Evolutionary conservation across 2,797 vertebrate species (phyloP), one percentile per base, ranked within the genome.

Genomic region (Chelonia mydas): DNA sequence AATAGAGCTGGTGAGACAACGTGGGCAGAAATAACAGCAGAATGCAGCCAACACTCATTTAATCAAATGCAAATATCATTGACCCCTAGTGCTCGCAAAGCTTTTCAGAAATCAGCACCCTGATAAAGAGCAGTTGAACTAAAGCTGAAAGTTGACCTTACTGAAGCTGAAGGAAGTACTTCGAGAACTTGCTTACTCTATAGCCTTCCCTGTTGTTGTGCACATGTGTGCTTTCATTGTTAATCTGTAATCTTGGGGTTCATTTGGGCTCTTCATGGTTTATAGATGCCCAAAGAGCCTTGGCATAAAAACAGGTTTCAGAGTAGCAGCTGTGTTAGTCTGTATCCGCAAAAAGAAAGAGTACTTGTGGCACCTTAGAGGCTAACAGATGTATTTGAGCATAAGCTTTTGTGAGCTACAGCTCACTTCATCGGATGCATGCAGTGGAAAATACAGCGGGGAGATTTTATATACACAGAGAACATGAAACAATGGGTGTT

Each of bases 21-120:
- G 78, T 15, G 81, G 76, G 19, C 86, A 50, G 57, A 93, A 68
- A 45, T 84, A 4, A 13, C 55, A 84, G n/a, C 1, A 1, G 50
- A 87, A 2, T 54, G 12, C 33, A 86, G 83, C 6, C 68, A 90
- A 51, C 85, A 80, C 59, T 28, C 51, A 55, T 17, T 88, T 95
- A 82, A 90, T 49, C 28, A 94, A 90, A 50, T 57, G 76, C 25
- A 81, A 68, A 81, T 84, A 94, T 25, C 10, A 55, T 12, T 3
- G 2, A 53, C 25, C 51, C 85, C 77, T 37, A 53, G 3, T 33
- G 91, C 87, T 84, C 68, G 92, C 3, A 3, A 47, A 83, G 41
- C 1, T 68, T 31, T 91, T 11, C 37, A 84, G 68, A 83, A 92
- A 49, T n/a, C 45, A 65, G 5, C 16, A 27, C 33, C 12, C 0